These are phyloP conservation scores for Drosophila fulvimacula DNA, from an alignment of 2,888 invertebrate species.

Conservation along the genomic window DNA sequence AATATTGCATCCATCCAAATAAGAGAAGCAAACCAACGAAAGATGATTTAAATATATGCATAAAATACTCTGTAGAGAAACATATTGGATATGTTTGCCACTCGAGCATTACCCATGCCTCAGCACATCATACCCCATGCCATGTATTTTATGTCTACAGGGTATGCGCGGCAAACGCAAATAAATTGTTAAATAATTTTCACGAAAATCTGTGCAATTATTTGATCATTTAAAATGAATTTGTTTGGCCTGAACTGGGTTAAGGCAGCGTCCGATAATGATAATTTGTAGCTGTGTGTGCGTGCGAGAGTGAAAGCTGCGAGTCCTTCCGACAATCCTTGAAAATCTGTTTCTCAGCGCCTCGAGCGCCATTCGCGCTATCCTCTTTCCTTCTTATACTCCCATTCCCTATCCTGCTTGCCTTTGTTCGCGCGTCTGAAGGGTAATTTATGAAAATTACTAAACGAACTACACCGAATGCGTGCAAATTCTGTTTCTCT, in stretches of 20 bases:
- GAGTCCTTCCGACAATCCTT: conserved; percentile 31
- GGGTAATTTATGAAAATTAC: conserved; percentile 80
- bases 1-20: not conserved
- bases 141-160: not conserved
- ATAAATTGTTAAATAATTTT: conserved; percentile 42
- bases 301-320: conserved; percentile 33
- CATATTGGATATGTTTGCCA: not conserved
- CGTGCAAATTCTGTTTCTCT: conserved; percentile 75
- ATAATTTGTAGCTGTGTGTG: conserved; percentile 49
- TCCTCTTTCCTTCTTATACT: not conserved
- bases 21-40: no score
- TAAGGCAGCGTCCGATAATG: conserved; percentile 51
- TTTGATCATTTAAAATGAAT: conserved; percentile 64
- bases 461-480: conserved; percentile 72
- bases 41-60: not conserved
- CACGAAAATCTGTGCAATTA: conserved; percentile 60
- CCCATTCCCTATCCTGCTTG: not conserved
- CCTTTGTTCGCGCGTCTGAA: conserved; percentile 46
- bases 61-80: not conserved
- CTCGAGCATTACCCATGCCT: not conserved
- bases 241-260: conserved; percentile 39
- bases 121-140: not conserved
- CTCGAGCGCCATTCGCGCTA: conserved; percentile 1
- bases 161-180: conserved; percentile 14
- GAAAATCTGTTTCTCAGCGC: conserved; percentile 19